Evolutionary conservation across 2,113 vertebrate genomes (phyloP).

Genomic region (Ophiodon elongatus): DNA sequence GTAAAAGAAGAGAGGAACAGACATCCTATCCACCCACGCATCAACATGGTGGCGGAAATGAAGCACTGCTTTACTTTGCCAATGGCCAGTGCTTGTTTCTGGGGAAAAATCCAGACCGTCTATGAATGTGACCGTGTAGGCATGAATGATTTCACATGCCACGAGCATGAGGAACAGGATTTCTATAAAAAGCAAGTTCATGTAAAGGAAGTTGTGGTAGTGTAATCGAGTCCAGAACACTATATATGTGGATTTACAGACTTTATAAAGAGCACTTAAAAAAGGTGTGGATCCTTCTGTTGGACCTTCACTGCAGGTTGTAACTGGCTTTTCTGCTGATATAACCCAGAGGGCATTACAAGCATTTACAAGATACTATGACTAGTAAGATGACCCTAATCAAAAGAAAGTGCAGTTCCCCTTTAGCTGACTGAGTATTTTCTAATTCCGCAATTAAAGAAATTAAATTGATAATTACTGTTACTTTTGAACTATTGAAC

Average conservation of each 20-base stretch:
- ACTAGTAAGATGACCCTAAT: neutral
- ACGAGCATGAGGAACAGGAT: neutral
- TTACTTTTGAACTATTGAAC: neutral
- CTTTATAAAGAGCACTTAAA: neutral
- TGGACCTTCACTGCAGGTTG: neutral
- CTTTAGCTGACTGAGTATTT: neutral
- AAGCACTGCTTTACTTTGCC: slow-evolving; percentile 41
- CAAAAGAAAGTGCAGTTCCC: neutral
- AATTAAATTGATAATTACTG: slow-evolving; percentile 4
- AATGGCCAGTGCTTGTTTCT: slow-evolving; percentile 33
- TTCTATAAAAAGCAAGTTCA: neutral
- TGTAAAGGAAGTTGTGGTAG: neutral
- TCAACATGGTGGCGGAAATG: slow-evolving; percentile 44
- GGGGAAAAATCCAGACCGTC: slow-evolving; percentile 14
- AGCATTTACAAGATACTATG: neutral
- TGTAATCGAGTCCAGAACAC: neutral
- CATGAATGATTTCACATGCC: slow-evolving; percentile 8
- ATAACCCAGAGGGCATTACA: neutral
- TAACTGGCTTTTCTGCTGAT: neutral
- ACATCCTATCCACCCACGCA: slow-evolving; percentile 35
- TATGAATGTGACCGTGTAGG: neutral
- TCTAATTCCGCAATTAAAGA: neutral
- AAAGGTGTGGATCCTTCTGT: neutral
- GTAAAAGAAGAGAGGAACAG: slow-evolving; percentile 38
- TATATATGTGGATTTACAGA: neutral